These are phyloP conservation scores for Corythucha ciliata DNA, from an alignment of 2,888 invertebrate genomes.

Conservation along the genomic window DNA sequence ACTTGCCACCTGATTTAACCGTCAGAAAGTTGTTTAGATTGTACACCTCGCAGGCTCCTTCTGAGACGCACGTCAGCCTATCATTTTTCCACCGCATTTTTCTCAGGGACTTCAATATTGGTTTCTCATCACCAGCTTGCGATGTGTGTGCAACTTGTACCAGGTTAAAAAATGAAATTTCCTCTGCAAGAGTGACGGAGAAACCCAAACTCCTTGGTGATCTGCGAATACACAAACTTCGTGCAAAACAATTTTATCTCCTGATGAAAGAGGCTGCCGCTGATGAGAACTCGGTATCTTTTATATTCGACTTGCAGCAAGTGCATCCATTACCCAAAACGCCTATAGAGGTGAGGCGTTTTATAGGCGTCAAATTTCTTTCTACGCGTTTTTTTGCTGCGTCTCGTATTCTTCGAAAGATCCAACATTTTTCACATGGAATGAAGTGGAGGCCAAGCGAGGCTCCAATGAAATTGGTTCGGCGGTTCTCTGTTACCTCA, in stretches of 20 bases:
- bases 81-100: slow-evolving; percentile 11
- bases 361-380: slow-evolving; percentile 14
- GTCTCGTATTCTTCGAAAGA: slow-evolving; percentile 8
- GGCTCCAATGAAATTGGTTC: slow-evolving; percentile 7
- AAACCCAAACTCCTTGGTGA: slow-evolving; percentile 12
- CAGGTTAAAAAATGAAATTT: not conserved
- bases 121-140: not conserved
- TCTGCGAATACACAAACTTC: slow-evolving; percentile 24
- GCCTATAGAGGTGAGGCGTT: too few species aligned
- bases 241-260: slow-evolving; percentile 28
- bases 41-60: not conserved
- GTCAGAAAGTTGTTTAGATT: not conserved
- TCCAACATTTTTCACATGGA: slow-evolving; percentile 18
- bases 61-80: not conserved
- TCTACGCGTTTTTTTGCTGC: slow-evolving; percentile 16
- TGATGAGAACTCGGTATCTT: slow-evolving; percentile 6
- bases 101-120: not conserved
- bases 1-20: too few species aligned
- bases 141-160: not conserved
- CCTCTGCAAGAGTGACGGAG: not conserved
- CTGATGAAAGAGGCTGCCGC: slow-evolving; percentile 22
- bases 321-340: slow-evolving; percentile 22
- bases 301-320: slow-evolving; percentile 15
- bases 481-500: not conserved
- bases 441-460: slow-evolving; percentile 1